These are phyloP conservation scores for Cantharis rustica DNA, from an alignment of 2,888 invertebrate species.

Conservation along the genomic window DNA sequence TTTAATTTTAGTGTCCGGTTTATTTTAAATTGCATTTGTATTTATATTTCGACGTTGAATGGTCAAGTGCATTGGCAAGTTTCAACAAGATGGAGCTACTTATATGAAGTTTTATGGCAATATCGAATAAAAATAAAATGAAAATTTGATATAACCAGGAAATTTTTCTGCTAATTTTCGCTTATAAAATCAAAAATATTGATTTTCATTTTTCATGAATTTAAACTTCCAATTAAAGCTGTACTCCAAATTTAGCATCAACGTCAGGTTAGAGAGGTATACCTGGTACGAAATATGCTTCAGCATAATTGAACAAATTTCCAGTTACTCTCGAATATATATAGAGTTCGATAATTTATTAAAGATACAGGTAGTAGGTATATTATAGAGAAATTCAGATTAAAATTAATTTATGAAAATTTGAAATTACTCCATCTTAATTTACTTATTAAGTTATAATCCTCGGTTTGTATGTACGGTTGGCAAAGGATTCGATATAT, in stretches of 20 bases:
- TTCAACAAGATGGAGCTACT: neutral
- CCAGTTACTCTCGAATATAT: neutral
- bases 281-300: neutral
- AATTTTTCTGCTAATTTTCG: no score
- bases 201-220: no score
- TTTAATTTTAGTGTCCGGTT: no score
- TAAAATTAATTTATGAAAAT: neutral
- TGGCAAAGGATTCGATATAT: neutral
- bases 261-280: neutral
- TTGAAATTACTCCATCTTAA: neutral
- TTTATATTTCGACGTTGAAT: no score
- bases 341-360: neutral
- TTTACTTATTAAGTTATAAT: neutral
- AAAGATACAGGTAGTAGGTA: neutral
- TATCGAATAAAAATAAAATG: neutral
- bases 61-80: neutral
- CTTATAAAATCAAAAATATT: no score
- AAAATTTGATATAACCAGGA: neutral
- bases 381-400: neutral
- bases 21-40: no score
- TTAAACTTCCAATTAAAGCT: neutral
- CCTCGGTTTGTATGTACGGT: neutral
- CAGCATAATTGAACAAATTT: constrained; percentile 1
- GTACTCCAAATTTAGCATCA: neutral
- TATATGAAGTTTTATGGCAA: neutral